Conservation (phyloP, 2,888 invertebrate genomes). For the Epirrhoe tristata region DNA sequence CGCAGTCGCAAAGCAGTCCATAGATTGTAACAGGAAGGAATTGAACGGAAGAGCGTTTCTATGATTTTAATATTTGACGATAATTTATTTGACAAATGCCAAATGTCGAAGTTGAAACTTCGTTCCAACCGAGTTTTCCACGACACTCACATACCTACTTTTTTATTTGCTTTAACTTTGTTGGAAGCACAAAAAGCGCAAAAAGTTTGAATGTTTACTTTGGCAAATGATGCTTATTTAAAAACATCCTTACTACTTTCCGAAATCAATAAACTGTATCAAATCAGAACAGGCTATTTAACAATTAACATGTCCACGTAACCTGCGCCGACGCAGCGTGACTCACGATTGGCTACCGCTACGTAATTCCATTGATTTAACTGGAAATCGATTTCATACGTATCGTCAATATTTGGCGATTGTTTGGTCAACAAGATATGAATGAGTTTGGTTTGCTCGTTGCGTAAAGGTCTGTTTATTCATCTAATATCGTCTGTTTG, state of each 20-base stretch:
- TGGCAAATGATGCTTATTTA: too few relatives aligned
- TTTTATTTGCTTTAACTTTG: too few relatives aligned
- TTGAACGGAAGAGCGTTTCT: too few relatives aligned
- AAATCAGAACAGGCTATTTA: constrained; percentile 50
- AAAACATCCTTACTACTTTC: not conserved
- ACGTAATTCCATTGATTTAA: constrained; percentile 40
- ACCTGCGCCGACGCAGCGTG: constrained; percentile 56
- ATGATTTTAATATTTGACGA: too few relatives aligned
- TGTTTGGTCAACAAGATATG: constrained; percentile 51
- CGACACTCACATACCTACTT: too few relatives aligned
- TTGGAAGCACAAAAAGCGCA: too few relatives aligned
- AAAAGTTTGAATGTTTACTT: too few relatives aligned
- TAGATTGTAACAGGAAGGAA: too few relatives aligned
- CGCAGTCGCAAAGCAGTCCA: too few relatives aligned
- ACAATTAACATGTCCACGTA: constrained; percentile 70
- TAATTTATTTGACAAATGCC: too few relatives aligned
- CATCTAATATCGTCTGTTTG: constrained; percentile 37
- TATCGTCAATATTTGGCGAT: constrained; percentile 54
- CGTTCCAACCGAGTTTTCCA: too few relatives aligned
- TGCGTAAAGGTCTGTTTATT: constrained; percentile 40
- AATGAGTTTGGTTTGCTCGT: constrained; percentile 40
- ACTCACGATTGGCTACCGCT: constrained; percentile 59
- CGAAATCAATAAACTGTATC: constrained; percentile 26
- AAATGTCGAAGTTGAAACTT: too few relatives aligned
- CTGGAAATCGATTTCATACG: constrained; percentile 52